These are phyloP conservation scores for Gobio occitaniae DNA, from an alignment of 2,797 vertebrate species.

Conservation along the genomic window DNA sequence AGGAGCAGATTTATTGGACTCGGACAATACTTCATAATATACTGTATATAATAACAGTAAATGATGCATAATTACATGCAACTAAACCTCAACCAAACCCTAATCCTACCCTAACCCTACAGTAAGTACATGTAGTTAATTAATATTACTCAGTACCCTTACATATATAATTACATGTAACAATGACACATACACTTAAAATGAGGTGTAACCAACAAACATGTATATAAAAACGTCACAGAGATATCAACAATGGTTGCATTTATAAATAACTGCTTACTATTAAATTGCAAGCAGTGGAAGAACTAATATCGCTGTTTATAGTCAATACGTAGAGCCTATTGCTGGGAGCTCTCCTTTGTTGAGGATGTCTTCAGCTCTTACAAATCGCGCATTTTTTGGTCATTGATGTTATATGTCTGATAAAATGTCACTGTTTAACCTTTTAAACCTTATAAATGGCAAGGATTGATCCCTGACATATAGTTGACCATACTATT, in stretches of 20 bases:
- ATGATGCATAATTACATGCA: too few species aligned
- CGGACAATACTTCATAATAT: neutral
- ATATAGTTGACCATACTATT: neutral
- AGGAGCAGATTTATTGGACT: neutral
- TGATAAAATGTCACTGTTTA: conserved; percentile 27
- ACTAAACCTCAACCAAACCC: too few species aligned
- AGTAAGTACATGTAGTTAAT: too few species aligned
- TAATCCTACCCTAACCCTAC: too few species aligned
- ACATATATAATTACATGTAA: too few species aligned
- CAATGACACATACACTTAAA: too few species aligned
- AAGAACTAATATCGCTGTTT: neutral
- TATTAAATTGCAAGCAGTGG: neutral
- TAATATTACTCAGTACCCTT: too few species aligned
- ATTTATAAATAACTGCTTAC: neutral
- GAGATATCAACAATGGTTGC: neutral
- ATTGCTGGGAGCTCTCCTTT: neutral
- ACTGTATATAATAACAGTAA: neutral
- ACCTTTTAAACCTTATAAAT: conserved; percentile 14
- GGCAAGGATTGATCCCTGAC: neutral
- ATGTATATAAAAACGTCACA: too few species aligned
- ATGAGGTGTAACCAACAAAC: too few species aligned
- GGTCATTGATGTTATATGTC: neutral
- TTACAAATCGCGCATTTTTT: neutral
- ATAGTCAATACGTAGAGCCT: neutral
- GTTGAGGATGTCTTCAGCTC: neutral